Conservation (phyloP, 92 coral and sea anemone genomes). For the Hydrozoanthus gracilis region DNA sequence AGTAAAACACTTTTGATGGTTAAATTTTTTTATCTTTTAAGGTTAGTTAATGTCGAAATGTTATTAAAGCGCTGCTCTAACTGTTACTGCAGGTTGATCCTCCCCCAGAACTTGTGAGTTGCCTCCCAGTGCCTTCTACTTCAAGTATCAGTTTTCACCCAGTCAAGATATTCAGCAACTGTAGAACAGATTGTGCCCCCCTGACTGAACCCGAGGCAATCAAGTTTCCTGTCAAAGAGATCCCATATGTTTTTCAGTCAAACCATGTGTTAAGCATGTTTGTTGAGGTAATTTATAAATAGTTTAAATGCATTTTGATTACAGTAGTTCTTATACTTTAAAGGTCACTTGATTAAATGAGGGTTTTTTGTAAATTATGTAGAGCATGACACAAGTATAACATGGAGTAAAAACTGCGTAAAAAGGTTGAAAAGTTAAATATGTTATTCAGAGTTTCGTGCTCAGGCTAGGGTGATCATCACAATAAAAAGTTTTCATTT, state of each 20-base stretch:
- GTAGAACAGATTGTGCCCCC: constrained; percentile 64
- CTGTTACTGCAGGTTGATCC: constrained; percentile 67
- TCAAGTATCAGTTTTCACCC: constrained; percentile 93
- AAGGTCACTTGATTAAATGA: too few species aligned
- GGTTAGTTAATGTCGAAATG: too few species aligned
- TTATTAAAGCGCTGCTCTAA: too few species aligned
- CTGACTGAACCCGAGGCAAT: constrained; percentile 67
- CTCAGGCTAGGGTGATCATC: too few species aligned
- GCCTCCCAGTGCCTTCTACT: constrained; percentile 92
- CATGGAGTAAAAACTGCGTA: too few species aligned
- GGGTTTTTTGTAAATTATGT: too few species aligned
- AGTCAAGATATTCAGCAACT: constrained; percentile 82
- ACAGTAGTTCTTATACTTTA: neutral
- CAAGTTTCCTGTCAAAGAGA: constrained; percentile 73
- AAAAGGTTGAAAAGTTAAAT: too few species aligned
- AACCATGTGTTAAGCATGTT: constrained; percentile 91
- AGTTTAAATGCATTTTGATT: neutral
- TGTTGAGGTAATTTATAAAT: constrained; percentile 68
- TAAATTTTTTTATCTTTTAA: too few species aligned
- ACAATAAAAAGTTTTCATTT: too few species aligned
- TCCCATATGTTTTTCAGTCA: constrained; percentile 90
- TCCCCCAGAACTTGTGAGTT: constrained; percentile 77
- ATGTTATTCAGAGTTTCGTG: too few species aligned
- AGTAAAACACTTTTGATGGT: too few species aligned
- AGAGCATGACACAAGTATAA: too few species aligned